Percentiles rank a stretch among this genome's conserved stretches.
Conservation (phyloP, 2,888 invertebrate species). For the Papilio gigon region DNA sequence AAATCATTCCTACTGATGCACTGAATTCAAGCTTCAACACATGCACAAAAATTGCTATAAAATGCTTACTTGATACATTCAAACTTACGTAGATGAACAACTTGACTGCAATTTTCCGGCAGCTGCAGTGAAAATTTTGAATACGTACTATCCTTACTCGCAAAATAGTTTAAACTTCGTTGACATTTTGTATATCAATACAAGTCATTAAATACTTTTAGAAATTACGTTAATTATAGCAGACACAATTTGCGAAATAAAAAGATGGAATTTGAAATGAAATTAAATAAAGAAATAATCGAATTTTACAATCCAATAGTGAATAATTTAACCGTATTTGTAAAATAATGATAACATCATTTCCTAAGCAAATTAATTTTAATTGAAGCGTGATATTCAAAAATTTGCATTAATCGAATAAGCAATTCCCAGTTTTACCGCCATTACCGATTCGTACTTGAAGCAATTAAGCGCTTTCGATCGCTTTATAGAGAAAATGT, state of each 20-base stretch:
- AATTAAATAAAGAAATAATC: no score
- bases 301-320: no score
- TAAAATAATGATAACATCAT: background rate
- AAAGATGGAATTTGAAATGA: no score
- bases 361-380: background rate
- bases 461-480: slow-evolving; percentile 31
- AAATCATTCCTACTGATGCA: background rate
- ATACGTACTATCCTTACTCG: background rate
- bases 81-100: slow-evolving; percentile 15
- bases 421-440: background rate
- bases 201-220: no score
- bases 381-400: background rate
- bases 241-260: no score
- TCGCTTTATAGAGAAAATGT: slow-evolving; percentile 33
- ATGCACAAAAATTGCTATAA: slow-evolving; percentile 4
- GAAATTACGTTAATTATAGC: no score
- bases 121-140: slow-evolving; percentile 7
- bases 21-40: slow-evolving; percentile 5
- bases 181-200: background rate
- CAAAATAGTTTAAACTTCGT: background rate
- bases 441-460: slow-evolving; percentile 4
- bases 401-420: background rate
- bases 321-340: no score
- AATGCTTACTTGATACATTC: slow-evolving; percentile 16
- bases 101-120: slow-evolving; percentile 14